Base-by-base conservation (phyloP, 2,113 vertebrate species). In the Seriola quinqueradiata region DNA sequence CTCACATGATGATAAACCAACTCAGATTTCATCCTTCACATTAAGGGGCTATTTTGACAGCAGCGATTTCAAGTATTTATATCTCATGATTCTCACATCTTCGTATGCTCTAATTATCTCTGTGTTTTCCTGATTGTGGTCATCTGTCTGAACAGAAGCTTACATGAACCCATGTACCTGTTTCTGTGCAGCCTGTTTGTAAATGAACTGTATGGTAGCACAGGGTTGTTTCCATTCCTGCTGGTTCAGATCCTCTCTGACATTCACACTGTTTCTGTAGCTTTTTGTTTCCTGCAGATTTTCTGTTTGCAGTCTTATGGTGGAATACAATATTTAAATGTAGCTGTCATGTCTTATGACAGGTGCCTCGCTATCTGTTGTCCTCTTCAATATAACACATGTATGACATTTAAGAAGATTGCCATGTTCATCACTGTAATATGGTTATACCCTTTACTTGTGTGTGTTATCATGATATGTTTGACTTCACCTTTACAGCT, bases 221-320 rank as follows among this genome's bases (percentile, higher is more conserved):
- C 50, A 44, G 54, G 34, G 6, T 17, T 76, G 36, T 76, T 66
- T 28, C 74, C 55, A 8, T 52, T 77, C 28, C 65, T 69, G 0
- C 28, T 78, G 65, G 0, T 38, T 23, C 75, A 78, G 19, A 25
- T 78, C 8, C 65, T 70, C 8, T 36, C 42, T 6, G 40, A 9
- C 40, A 42, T 42, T 40, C 40, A 40, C 40, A 40, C 40, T 40
- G 40, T 40, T 46, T 23, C 63, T 34, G 5, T 11, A 9, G 1
- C 38, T 1, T 1, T 69, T 0, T 69, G 40, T 36, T 59, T 59
- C 5, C 60, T 84, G 25, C 94, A 94, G 16, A 76, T 90, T 46
- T 95, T 82, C 46, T 85, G 74, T 71, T 66, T 94, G 6, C 88
- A 91, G 12, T 79, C 87, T 1, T 90, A 90, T 61, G 88, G 32